phyloP scores from a whole-genome alignment of 2,888 invertebrate species.

The Selenia dentaria region DNA sequence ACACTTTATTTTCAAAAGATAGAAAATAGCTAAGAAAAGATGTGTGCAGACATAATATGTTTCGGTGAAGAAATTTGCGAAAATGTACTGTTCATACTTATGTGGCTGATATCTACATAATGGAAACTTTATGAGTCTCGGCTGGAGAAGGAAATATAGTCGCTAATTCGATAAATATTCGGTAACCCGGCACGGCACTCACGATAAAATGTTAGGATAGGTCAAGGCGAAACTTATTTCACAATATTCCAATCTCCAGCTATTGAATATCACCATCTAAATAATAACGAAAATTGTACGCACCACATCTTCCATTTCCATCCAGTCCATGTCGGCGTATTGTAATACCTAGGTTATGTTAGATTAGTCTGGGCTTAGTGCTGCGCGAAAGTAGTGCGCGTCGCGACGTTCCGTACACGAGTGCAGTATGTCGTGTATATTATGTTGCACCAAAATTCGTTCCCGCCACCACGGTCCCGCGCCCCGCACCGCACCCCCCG shows the following conservation, averaged over 20 bases:
- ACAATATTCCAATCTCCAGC: constrained; percentile 26
- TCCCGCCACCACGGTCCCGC: constrained; percentile 64
- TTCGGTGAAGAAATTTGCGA: no score
- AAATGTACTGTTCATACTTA: no score
- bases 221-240: constrained; percentile 66
- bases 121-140: no score
- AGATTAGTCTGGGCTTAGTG: constrained; percentile 55
- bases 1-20: no score
- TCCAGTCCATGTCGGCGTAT: constrained; percentile 78
- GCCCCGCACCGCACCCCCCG: constrained; percentile 64
- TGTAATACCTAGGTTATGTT: constrained; percentile 62
- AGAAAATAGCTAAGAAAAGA: no score
- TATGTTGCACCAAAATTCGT: constrained; percentile 82
- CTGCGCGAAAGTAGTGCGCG: constrained; percentile 75
- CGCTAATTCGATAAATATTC: constrained; percentile 50
- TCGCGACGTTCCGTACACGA: constrained; percentile 80
- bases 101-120: no score
- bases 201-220: constrained; percentile 79
- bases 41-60: no score
- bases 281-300: constrained; percentile 48
- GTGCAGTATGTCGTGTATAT: constrained; percentile 78
- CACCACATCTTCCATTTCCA: constrained; percentile 80
- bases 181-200: constrained; percentile 42
- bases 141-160: constrained; percentile 35
- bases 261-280: constrained; percentile 17